These are phyloP conservation scores for Atractosteus spatula DNA, from an alignment of 2,113 vertebrate genomes.

Conservation along the genomic window DNA sequence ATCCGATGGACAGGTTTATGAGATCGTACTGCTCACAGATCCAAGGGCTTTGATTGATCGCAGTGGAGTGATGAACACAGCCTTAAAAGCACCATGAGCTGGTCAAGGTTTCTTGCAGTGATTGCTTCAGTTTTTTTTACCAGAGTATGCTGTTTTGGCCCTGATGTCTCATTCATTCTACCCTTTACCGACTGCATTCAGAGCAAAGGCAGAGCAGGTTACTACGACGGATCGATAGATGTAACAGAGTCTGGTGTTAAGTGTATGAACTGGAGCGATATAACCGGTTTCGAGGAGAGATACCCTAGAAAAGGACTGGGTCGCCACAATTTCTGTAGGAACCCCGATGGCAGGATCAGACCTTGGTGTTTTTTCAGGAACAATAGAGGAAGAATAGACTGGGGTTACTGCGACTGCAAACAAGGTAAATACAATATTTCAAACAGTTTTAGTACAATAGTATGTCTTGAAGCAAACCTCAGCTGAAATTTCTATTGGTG, in stretches of 20 bases:
- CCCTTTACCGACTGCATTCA: conserved; percentile 55
- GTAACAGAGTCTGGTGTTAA: conserved; percentile 72
- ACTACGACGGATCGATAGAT: conserved; percentile 65
- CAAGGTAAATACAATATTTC: conserved; percentile 66
- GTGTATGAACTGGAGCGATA: conserved; percentile 76
- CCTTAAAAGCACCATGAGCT: conserved; percentile 27
- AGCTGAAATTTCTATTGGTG: too few relatives aligned
- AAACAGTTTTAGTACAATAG: too few relatives aligned
- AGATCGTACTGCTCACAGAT: not conserved
- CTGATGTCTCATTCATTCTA: too few relatives aligned
- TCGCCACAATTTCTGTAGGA: conserved; percentile 75
- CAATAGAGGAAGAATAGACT: conserved; percentile 68
- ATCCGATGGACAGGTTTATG: conserved; percentile 12
- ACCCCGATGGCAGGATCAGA: conserved; percentile 71
- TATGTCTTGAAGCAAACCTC: too few relatives aligned
- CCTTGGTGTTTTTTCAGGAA: conserved; percentile 77
- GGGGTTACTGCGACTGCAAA: conserved; percentile 80
- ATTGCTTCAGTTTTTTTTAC: conserved; percentile 30
- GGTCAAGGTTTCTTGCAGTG: conserved; percentile 22
- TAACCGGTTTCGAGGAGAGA: conserved; percentile 63
- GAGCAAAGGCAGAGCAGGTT: conserved; percentile 58
- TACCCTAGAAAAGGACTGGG: conserved; percentile 64
- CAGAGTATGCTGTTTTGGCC: conserved; percentile 13
- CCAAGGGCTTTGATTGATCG: not conserved
- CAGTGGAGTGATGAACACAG: not conserved